Conservation (phyloP, 53 echinoderm and acorn worm species). For the Echinometra lucunter region DNA sequence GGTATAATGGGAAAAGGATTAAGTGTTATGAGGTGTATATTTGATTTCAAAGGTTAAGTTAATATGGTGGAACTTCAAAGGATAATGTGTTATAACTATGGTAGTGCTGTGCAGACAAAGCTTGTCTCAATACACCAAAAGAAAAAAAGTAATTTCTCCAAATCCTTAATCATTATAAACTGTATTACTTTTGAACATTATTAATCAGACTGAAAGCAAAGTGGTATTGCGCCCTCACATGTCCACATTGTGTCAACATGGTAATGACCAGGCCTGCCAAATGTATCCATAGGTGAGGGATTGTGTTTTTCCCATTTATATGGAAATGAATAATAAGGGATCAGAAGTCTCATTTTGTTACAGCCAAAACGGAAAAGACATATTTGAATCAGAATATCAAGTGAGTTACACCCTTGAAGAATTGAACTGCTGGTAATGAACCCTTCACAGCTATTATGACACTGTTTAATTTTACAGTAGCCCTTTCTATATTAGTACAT, state of each 20-base stretch:
- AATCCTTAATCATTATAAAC: no score
- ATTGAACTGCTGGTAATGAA: neutral
- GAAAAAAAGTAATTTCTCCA: no score
- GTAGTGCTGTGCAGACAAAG: no score
- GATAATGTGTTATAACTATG: no score
- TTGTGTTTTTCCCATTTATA: slow-evolving; percentile 46
- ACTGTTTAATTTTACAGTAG: neutral
- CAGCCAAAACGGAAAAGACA: neutral
- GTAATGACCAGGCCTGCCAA: neutral
- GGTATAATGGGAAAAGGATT: no score
- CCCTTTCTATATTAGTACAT: neutral
- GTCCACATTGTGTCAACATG: neutral
- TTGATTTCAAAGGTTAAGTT: no score
- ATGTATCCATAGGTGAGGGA: neutral
- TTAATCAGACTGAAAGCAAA: neutral
- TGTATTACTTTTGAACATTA: neutral
- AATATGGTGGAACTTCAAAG: no score
- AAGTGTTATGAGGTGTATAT: no score
- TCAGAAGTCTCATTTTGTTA: neutral
- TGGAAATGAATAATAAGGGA: slow-evolving; percentile 22
- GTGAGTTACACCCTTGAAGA: neutral
- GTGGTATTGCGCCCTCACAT: neutral
- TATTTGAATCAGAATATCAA: neutral
- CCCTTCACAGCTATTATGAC: neutral
- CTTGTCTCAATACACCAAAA: no score